phyloP scores from a whole-genome alignment of 2,797 vertebrate genomes.

The Taenioides sp. region DNA sequence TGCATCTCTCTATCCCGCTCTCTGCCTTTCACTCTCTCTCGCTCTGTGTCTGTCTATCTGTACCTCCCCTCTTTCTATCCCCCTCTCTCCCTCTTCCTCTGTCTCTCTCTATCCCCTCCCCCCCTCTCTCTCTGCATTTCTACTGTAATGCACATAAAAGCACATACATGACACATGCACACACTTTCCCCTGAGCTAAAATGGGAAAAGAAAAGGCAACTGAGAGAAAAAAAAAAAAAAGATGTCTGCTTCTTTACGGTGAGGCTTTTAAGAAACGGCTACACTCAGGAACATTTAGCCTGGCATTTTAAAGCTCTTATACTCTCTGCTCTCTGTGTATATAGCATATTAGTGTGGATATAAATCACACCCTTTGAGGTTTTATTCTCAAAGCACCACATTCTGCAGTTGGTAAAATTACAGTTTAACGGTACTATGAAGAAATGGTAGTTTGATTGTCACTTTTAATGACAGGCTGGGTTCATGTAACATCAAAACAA shows the following conservation, averaged over 20 bases:
- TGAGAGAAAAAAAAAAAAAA: conserved; percentile 19
- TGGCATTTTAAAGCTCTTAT: conserved; percentile 46
- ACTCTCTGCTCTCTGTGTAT: conserved; percentile 13
- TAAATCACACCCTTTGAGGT: background rate
- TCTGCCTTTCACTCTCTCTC: background rate
- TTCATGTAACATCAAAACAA: too few species aligned
- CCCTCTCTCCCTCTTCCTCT: too few species aligned
- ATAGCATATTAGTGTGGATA: conserved; percentile 12
- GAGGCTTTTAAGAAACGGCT: conserved; percentile 37
- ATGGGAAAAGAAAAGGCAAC: conserved; percentile 24
- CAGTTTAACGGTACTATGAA: background rate
- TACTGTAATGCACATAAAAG: conserved; percentile 17
- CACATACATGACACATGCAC: conserved; percentile 8
- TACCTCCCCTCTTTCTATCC: too few species aligned
- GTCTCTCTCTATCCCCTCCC: background rate
- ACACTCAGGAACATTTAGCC: conserved; percentile 37
- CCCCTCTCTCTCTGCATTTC: conserved; percentile 19
- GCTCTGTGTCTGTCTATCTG: too few species aligned
- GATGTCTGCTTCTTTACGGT: conserved; percentile 34
- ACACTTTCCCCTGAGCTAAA: conserved; percentile 45
- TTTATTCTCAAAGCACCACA: conserved; percentile 5
- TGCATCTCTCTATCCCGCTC: conserved; percentile 12
- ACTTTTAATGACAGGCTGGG: background rate
- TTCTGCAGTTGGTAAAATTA: background rate
- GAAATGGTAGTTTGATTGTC: conserved; percentile 7